Conservation (phyloP, 2,113 vertebrate species). For the Onychorhynchus coronatus region DNA sequence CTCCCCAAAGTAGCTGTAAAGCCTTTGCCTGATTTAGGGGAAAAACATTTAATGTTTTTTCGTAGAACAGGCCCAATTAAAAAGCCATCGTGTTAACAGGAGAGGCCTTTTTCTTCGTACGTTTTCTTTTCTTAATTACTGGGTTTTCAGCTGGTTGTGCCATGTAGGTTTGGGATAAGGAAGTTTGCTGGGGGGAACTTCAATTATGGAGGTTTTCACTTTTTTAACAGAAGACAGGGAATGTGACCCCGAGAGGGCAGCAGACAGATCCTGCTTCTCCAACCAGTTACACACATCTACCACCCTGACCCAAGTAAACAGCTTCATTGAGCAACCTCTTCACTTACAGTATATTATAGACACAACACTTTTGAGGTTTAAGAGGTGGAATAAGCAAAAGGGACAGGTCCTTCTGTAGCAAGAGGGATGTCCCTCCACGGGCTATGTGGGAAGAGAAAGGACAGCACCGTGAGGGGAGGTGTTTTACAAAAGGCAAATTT, state of each 20-base stretch:
- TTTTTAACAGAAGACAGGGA: not conserved
- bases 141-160: not conserved
- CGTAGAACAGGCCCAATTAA: not conserved
- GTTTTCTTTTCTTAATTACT: not conserved
- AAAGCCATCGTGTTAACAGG: accelerated
- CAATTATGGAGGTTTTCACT: not conserved
- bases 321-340: not conserved
- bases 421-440: not conserved
- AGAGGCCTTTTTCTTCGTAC: not conserved
- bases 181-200: not conserved
- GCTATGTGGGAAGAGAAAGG: accelerated
- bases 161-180: not conserved
- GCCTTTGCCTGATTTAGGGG: not conserved
- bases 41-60: not conserved
- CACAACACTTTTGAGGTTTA: not conserved
- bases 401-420: accelerated
- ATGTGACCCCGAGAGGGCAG: not conserved
- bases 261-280: not conserved
- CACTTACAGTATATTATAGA: not conserved
- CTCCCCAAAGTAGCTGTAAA: not conserved
- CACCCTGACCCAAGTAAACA: not conserved
- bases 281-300: not conserved
- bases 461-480: accelerated
- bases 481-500: not conserved
- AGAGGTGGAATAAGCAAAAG: not conserved